Evolutionary conservation across 2,113 vertebrate genomes (phyloP).

Genomic region (Cercocebus atys): DNA sequence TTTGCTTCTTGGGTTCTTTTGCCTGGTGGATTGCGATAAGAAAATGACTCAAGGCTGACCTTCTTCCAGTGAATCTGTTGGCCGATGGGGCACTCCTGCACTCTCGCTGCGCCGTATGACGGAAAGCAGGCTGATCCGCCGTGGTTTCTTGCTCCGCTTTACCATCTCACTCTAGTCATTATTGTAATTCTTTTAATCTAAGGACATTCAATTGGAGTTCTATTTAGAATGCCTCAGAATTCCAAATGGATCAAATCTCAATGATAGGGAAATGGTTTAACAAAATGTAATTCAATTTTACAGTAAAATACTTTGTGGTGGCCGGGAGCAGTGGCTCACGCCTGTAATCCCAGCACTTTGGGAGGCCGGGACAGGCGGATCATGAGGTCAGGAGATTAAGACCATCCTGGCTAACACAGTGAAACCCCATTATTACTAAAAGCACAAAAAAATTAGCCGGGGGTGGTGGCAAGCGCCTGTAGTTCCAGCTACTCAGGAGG

Average conservation of each 20-base stretch:
- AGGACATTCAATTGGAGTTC: not conserved
- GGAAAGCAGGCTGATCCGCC: not conserved
- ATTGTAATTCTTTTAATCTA: not conserved
- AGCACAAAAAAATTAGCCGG: too few relatives aligned
- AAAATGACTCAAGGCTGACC: not conserved
- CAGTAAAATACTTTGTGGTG: not conserved
- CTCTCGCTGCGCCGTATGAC: too few relatives aligned
- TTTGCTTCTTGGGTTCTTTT: not conserved
- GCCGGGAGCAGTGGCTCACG: too few relatives aligned
- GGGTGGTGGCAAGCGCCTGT: too few relatives aligned
- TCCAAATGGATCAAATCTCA: not conserved
- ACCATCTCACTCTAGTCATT: not conserved
- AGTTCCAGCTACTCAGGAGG: too few relatives aligned
- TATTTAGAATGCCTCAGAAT: not conserved
- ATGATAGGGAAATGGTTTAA: not conserved
- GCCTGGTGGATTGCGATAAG: too few relatives aligned
- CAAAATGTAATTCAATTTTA: not conserved
- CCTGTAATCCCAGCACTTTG: too few relatives aligned
- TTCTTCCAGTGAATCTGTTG: not conserved
- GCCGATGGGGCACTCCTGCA: too few relatives aligned
- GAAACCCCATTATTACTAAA: too few relatives aligned
- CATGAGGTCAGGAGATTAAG: too few relatives aligned
- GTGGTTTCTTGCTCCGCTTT: not conserved
- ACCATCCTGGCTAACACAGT: too few relatives aligned
- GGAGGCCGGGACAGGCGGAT: too few relatives aligned